These are phyloP conservation scores for Urophycis tenuis DNA, from an alignment of 2,797 vertebrate species.

Conservation along the genomic window DNA sequence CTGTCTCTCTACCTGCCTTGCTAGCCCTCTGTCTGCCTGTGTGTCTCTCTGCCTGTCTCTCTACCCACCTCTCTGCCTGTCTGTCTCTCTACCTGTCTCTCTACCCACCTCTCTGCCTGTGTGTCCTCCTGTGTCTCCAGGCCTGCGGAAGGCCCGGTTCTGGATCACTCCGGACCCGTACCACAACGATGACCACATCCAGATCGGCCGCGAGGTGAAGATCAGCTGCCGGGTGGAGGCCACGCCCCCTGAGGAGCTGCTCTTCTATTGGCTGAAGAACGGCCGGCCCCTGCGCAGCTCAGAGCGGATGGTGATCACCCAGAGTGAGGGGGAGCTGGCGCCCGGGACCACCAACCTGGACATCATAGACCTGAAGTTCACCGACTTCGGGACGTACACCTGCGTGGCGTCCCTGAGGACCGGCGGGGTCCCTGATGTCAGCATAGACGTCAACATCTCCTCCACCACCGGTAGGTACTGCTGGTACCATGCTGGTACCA, in stretches of 20 bases:
- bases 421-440: slow-evolving; percentile 94
- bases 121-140: slow-evolving; percentile 34
- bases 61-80: too few relatives aligned
- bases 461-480: slow-evolving; percentile 99
- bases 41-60: too few relatives aligned
- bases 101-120: background rate
- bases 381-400: slow-evolving; percentile 96
- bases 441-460: slow-evolving; percentile 99
- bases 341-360: slow-evolving; percentile 95
- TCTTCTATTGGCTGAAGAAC: slow-evolving; percentile 97
- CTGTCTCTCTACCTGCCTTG: too few relatives aligned
- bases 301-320: slow-evolving; percentile 95
- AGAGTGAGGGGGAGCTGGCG: slow-evolving; percentile 90
- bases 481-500: too few relatives aligned
- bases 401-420: slow-evolving; percentile 92
- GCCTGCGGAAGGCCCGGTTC: slow-evolving; percentile 89
- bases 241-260: slow-evolving; percentile 89
- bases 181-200: slow-evolving; percentile 95
- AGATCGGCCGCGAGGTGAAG: slow-evolving; percentile 94
- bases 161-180: slow-evolving; percentile 97
- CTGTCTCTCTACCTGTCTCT: too few relatives aligned
- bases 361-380: slow-evolving; percentile 99
- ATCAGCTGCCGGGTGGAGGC: slow-evolving; percentile 94
- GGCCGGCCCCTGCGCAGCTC: slow-evolving; percentile 90
- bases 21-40: too few relatives aligned